Conservation (phyloP, 1,140 invertebrate species). For the Dendrolimus punctatus region DNA sequence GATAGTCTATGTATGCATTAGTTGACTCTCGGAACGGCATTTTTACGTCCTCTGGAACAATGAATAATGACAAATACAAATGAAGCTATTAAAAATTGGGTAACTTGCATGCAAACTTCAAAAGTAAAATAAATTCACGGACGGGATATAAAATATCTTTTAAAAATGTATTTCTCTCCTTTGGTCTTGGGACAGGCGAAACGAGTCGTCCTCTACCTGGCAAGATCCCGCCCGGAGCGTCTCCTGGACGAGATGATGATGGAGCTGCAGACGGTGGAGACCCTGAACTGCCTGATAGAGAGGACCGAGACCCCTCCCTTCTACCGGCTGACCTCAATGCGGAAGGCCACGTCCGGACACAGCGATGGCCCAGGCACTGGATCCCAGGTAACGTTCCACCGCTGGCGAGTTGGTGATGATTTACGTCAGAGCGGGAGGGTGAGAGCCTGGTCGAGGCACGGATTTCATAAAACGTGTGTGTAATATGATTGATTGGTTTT, state of each 20-base stretch:
- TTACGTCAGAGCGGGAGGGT: no score
- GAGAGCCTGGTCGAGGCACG: no score
- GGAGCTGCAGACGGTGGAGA: slow-evolving; percentile 97
- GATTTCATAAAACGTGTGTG: no score
- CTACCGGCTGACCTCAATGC: slow-evolving; percentile 92
- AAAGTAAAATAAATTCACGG: neutral
- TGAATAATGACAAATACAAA: no score
- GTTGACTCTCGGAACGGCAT: no score
- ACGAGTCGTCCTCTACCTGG: slow-evolving; percentile 93
- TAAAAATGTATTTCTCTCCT: no score
- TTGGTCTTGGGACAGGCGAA: slow-evolving; percentile 81
- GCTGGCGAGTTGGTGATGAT: no score
- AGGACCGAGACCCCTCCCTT: slow-evolving; percentile 97
- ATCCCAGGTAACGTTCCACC: slow-evolving; percentile 35
- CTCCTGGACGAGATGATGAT: slow-evolving; percentile 97
- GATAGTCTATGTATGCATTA: no score
- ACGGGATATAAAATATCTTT: neutral
- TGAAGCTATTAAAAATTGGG: no score
- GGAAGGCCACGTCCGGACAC: slow-evolving; percentile 90
- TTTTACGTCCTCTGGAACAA: no score
- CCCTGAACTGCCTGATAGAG: slow-evolving; percentile 94
- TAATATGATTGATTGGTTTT: no score
- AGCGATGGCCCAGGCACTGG: slow-evolving; percentile 75
- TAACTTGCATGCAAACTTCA: no score
- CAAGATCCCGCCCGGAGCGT: slow-evolving; percentile 89